Evolutionary conservation across 2,888 invertebrate species (phyloP).

Genomic region (Drosophila robusta): DNA sequence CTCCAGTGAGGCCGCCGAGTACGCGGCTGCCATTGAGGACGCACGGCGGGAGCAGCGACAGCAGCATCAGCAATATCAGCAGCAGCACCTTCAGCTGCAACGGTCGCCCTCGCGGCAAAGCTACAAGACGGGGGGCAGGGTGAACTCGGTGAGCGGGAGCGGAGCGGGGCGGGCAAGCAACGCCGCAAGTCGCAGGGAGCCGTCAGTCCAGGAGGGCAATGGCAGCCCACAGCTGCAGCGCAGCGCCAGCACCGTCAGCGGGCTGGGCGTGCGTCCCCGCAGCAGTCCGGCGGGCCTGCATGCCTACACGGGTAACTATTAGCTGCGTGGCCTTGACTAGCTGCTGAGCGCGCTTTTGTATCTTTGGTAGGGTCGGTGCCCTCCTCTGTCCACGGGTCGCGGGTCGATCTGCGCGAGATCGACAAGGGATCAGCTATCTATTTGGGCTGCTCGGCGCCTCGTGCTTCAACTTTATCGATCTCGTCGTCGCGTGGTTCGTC

Average conservation of each 20-base stretch:
- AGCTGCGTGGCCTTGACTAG: not conserved
- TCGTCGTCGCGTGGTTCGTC: constrained; percentile 86
- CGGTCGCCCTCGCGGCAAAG: constrained; percentile 59
- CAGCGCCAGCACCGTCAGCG: constrained; percentile 84
- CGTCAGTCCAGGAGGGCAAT: constrained; percentile 23
- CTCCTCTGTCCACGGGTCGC: constrained; percentile 90
- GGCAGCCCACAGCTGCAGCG: constrained; percentile 72
- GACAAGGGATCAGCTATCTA: constrained; percentile 88
- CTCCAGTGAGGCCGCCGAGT: constrained; percentile 80
- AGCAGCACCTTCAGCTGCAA: constrained; percentile 41
- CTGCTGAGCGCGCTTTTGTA: not conserved
- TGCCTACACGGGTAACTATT: constrained; percentile 88
- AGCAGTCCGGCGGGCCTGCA: constrained; percentile 92
- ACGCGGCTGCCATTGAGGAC: constrained; percentile 80
- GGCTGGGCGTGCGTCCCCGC: constrained; percentile 87
- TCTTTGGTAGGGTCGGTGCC: constrained; percentile 88
- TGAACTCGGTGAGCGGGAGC: constrained; percentile 40
- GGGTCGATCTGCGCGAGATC: constrained; percentile 88
- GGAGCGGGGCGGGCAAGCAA: constrained; percentile 65
- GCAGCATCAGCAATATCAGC: constrained; percentile 42
- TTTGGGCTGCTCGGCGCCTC: constrained; percentile 86
- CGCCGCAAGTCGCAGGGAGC: constrained; percentile 63
- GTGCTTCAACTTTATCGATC: constrained; percentile 77
- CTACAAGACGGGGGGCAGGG: constrained; percentile 38
- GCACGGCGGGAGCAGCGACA: constrained; percentile 66